Conservation (phyloP, 2,888 invertebrate species). For the Lysandra coridon region DNA sequence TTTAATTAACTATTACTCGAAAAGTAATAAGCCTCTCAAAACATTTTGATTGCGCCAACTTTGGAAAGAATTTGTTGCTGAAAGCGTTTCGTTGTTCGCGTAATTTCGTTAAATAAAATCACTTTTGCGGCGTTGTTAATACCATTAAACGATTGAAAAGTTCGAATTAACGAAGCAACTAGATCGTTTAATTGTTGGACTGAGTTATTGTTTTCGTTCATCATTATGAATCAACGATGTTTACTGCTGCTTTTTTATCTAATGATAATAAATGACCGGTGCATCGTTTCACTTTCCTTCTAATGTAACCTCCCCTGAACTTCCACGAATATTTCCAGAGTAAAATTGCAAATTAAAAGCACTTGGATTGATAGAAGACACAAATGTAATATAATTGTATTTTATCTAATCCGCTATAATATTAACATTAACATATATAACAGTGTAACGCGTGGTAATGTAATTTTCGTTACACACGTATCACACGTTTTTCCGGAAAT, state of each 20-base stretch:
- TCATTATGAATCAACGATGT: neutral
- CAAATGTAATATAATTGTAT: no score
- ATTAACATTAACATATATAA: no score
- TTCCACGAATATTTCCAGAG: no score
- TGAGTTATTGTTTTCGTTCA: neutral
- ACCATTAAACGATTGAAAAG: constrained; percentile 34
- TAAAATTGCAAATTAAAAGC: no score
- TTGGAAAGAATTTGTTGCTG: constrained; percentile 31
- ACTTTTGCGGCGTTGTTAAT: constrained; percentile 31
- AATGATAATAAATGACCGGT: no score
- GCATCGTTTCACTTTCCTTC: no score
- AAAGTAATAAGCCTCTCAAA: constrained; percentile 25
- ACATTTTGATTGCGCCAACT: constrained; percentile 7
- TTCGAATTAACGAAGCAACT: constrained; percentile 21
- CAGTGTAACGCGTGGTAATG: no score
- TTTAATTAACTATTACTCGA: constrained; percentile 20
- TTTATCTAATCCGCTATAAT: no score
- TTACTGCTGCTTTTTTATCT: neutral
- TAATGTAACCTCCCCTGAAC: no score
- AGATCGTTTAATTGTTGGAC: neutral
- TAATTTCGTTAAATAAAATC: constrained; percentile 29
- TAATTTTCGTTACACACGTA: no score
- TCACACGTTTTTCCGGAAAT: no score
- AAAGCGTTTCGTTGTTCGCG: constrained; percentile 29
- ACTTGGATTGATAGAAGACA: no score